phyloP scores from a whole-genome alignment of 2,797 vertebrate genomes.

The Ctenochaetus hawaiiensis region DNA sequence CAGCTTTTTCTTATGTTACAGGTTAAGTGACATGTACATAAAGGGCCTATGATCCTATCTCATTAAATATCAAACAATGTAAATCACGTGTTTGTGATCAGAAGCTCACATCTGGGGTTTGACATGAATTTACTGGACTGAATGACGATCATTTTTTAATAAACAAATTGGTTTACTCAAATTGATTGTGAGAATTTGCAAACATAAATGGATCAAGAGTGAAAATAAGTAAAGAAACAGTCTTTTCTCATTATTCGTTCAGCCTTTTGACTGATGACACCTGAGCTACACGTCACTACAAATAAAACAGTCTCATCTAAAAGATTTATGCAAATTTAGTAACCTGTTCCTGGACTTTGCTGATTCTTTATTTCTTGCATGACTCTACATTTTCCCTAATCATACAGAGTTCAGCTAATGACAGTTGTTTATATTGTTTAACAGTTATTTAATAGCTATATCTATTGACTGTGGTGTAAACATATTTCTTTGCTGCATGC shows the following conservation, averaged over 20 bases:
- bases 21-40: neutral
- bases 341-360: conserved; percentile 15
- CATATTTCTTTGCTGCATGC: conserved; percentile 64
- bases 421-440: conserved; percentile 49
- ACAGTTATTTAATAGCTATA: conserved; percentile 42
- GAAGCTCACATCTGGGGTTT: neutral
- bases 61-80: neutral
- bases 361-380: conserved; percentile 20
- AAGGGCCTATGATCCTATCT: neutral
- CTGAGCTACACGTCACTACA: neutral
- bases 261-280: conserved; percentile 12
- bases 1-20: neutral
- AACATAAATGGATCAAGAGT: neutral
- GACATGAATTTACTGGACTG: neutral
- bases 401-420: conserved; percentile 37
- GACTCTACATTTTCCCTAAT: conserved; percentile 5
- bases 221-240: too few relatives aligned
- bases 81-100: neutral
- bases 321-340: conserved; percentile 36
- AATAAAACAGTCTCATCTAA: conserved; percentile 2
- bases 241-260: conserved; percentile 1
- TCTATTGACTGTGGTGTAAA: conserved; percentile 58
- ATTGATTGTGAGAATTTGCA: neutral
- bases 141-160: neutral
- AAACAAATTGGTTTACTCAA: neutral